Evolutionary conservation across 2,797 vertebrate genomes (phyloP).

Genomic region (Urophycis tenuis): DNA sequence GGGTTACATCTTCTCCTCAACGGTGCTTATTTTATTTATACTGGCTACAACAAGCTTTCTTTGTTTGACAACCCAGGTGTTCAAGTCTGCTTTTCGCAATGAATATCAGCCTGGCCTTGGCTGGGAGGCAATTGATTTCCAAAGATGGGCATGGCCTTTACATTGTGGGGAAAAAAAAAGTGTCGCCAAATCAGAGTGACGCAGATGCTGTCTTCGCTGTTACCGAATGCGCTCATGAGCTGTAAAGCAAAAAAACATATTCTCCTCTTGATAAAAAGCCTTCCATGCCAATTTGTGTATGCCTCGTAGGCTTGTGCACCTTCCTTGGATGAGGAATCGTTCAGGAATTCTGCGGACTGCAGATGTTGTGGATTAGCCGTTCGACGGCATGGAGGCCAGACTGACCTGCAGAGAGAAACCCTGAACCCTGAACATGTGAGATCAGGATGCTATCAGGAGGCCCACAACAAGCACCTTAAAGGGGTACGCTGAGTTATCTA

Average conservation of each 20-base stretch:
- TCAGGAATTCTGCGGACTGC: not conserved
- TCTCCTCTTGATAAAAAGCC: not conserved
- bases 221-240: not conserved
- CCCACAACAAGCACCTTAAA: too few species aligned
- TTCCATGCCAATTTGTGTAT: not conserved
- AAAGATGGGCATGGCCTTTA: not conserved
- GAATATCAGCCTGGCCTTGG: not conserved
- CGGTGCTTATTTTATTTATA: not conserved
- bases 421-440: not conserved
- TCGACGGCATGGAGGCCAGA: not conserved
- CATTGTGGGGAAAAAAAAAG: not conserved
- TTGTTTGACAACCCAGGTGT: not conserved
- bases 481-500: too few species aligned
- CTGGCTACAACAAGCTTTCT: not conserved
- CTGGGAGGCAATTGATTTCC: not conserved
- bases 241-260: not conserved
- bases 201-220: not conserved
- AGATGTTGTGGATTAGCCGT: not conserved
- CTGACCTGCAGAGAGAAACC: not conserved
- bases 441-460: not conserved
- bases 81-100: not conserved
- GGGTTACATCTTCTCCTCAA: not conserved
- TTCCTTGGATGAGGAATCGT: not conserved
- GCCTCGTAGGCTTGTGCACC: too few species aligned
- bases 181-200: not conserved